Evolutionary conservation across 2,888 invertebrate genomes (phyloP), one percentile per base, ranked within the genome.

Genomic region (Parasteatoda lunata): DNA sequence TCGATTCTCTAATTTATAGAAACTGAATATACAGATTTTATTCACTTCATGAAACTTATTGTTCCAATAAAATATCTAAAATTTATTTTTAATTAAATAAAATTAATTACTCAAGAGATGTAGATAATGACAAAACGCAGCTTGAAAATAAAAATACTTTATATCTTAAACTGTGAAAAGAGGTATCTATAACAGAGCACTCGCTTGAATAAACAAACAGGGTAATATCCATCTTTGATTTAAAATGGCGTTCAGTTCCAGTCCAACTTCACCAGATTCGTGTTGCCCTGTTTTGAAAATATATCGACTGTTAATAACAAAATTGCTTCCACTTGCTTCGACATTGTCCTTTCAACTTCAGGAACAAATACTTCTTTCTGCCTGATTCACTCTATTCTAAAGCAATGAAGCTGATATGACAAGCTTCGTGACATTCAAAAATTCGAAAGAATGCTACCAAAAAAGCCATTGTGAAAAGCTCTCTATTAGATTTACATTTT

Each of bases 241-340:
- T 30, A 4, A 45, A 59, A 59, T 73, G 15, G 15, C 52, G 7
- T 45, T 54, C 45, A 15, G 73, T 59, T 49, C 52, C 11, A 48
- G 8, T 72, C 72, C 52, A 52, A 72, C 52, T 48, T 49, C 72
- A 49, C 15, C 59, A 30, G 54, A 73, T 45, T 54, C 45, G 54
- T 47, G 8, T 51, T 59, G 30, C 13, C 45, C 73, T 59, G 73
- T 59, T 59, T 59, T 73, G 73, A 59, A 73, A 73, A 59, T 11
- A 59, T 59, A 73, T 73, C 73, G 73, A 51, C 30, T 73, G 73
- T 73, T 73, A 73, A 73, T 73, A 73, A 73, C 73, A 8, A 59
- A 30, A 73, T 54, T 73, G 51, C 54, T 54, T 54, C 73, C 30
- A 45, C 59, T 59, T 45, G 54, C 54, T 45, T 73, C 30, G 73